Base-by-base conservation (phyloP, 2,888 invertebrate genomes). In the Leptarthrus brevirostris region DNA sequence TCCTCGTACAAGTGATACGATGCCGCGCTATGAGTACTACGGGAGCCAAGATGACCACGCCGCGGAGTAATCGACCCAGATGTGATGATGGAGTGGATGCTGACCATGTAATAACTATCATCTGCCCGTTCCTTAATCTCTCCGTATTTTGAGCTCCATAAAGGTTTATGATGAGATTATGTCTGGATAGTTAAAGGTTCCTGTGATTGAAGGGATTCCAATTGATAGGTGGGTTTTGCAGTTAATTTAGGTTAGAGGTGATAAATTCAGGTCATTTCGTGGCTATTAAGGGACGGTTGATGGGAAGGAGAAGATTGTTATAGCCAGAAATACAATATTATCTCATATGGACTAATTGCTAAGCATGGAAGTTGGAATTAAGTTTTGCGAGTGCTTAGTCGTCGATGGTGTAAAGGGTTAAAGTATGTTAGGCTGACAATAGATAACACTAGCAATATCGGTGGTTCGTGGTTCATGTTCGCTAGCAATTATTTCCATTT, bases 131-230 rank as follows among this genome's bases (percentile, higher is more conserved):
- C 22, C 1, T 10, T 20, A 18, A 40, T 22, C n/a, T 58, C 61
- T 14, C 22, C n/a, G n/a, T 14, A 4, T 16, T n/a, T 40, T 8
- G 18, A 18, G 22, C 12, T 24, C n/a, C 24, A 64, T 64, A 64
- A 64, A 64, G 26, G 64, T 64, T n/a, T 64, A 64, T 64, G 64
- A 64, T 44, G 64, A 47, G 64, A 64, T 64, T 44, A 64, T 64
- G 24, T 44, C 47, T 44, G 47, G 64, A 64, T 47, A 49, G 52
- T 69, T 69, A 52, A n/a, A 18, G 22, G 64, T 69, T 34, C 18
- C 52, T n/a, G 44, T 69, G 69, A 69, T 69, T 69, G 69, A 69
- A 52, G 69, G 52, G 69, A 69, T 69, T 69, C 34, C 18, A 16
- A 40, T 69, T 52, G 69, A 69, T 44, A 69, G 52, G 26, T 18